Evolutionary conservation across 2,113 vertebrate genomes (phyloP).

Genomic region (Nannobrachium achirus): DNA sequence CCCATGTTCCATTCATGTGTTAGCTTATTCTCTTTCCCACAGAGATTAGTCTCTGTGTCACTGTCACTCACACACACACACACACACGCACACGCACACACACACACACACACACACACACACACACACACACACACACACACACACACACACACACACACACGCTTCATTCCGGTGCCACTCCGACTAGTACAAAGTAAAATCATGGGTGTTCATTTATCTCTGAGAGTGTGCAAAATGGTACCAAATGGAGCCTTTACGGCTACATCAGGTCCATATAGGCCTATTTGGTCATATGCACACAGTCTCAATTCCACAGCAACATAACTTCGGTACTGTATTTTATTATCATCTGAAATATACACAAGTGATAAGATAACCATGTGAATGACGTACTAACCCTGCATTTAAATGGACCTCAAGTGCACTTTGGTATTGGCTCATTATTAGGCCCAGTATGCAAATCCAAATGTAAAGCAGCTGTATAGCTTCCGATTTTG

Average conservation of each 20-base stretch:
- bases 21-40: constrained; percentile 59
- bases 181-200: background rate
- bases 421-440: background rate
- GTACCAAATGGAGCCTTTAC: too few relatives aligned
- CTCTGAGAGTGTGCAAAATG: too few relatives aligned
- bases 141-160: constrained; percentile 3
- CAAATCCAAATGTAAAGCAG: background rate
- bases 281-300: background rate
- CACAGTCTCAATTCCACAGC: background rate
- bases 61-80: background rate
- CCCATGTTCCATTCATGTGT: constrained; percentile 38
- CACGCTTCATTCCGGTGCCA: background rate
- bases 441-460: background rate
- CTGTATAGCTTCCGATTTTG: background rate
- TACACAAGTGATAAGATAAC: background rate
- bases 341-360: background rate
- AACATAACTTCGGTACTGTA: background rate
- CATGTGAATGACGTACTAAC: background rate
- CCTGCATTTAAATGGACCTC: background rate
- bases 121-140: background rate
- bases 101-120: constrained; percentile 25
- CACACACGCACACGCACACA: background rate
- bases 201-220: too few relatives aligned
- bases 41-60: constrained; percentile 29
- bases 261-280: background rate